Evolutionary conservation across 2,113 vertebrate genomes (phyloP).

Genomic region (Saiga tatarica): DNA sequence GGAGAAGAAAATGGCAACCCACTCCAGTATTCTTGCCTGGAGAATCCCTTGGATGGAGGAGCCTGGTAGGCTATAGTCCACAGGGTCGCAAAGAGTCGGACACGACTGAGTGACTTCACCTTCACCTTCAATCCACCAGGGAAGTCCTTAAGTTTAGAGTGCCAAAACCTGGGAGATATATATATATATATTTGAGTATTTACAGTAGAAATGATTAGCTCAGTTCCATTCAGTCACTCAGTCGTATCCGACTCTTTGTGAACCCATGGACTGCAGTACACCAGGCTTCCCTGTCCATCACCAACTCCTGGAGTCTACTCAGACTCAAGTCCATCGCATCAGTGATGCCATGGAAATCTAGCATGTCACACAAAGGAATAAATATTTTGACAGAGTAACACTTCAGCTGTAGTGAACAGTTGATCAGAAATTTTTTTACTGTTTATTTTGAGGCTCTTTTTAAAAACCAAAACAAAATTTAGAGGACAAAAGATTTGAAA

Average conservation of each 20-base stretch:
- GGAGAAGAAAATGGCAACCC: too few relatives aligned
- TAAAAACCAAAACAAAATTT: neutral
- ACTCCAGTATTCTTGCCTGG: too few relatives aligned
- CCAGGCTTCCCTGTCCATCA: neutral
- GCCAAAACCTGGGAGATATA: fast-evolving
- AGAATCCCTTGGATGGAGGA: too few relatives aligned
- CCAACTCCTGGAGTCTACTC: neutral
- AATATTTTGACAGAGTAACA: neutral
- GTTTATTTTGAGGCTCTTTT: neutral
- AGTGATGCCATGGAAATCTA: neutral
- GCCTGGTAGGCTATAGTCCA: too few relatives aligned
- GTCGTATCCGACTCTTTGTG: fast-evolving
- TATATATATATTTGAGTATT: neutral
- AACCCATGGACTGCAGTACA: neutral
- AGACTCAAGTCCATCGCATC: neutral
- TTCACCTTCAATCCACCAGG: too few relatives aligned
- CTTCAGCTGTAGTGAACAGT: neutral
- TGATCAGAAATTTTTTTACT: neutral
- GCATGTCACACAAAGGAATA: neutral
- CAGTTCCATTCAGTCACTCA: neutral
- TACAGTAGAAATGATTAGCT: neutral
- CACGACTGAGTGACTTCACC: too few relatives aligned
- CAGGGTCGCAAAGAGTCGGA: too few relatives aligned
- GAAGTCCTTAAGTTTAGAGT: too few relatives aligned
- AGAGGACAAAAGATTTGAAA: neutral